Conservation (phyloP, 2,888 invertebrate species). For the Flabesymbios commensalis region DNA sequence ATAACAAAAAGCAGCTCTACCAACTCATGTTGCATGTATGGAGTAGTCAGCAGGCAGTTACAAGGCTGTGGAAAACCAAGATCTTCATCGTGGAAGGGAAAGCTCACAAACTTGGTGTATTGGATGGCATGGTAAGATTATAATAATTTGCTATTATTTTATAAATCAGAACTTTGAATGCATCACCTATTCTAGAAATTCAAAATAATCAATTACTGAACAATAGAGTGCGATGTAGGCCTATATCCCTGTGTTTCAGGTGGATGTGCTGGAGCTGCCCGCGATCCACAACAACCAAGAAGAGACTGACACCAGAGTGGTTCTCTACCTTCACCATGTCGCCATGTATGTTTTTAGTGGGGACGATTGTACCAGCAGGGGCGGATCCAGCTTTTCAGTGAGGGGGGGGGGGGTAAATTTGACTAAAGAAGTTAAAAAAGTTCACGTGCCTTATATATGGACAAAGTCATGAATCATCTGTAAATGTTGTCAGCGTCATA, state of each 20-base stretch:
- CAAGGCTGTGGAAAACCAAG: not conserved
- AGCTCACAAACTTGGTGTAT: not conserved
- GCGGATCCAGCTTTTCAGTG: not conserved
- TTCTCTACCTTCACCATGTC: slow-evolving; percentile 7
- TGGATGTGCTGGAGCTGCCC: slow-evolving; percentile 2
- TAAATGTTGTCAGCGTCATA: slow-evolving; percentile 8
- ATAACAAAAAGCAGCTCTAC: slow-evolving; percentile 9
- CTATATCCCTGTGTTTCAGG: slow-evolving; percentile 8
- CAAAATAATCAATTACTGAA: not conserved
- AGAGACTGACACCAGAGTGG: slow-evolving; percentile 1
- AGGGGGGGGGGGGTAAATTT: no score
- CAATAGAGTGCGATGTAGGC: not conserved
- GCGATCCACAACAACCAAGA: slow-evolving; percentile 8
- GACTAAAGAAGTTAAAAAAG: not conserved
- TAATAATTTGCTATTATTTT: not conserved
- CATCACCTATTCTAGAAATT: not conserved
- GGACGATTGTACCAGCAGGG: no score
- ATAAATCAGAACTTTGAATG: no score
- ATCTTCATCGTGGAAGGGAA: slow-evolving; percentile 6
- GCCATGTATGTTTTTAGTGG: not conserved
- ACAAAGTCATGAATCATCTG: not conserved
- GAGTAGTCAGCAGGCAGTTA: not conserved
- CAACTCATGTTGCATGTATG: slow-evolving; percentile 7
- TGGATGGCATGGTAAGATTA: slow-evolving; percentile 5
- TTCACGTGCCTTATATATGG: slow-evolving; percentile 22